Conservation (phyloP, 2,888 invertebrate species). For the Philhelius pedissequus region DNA sequence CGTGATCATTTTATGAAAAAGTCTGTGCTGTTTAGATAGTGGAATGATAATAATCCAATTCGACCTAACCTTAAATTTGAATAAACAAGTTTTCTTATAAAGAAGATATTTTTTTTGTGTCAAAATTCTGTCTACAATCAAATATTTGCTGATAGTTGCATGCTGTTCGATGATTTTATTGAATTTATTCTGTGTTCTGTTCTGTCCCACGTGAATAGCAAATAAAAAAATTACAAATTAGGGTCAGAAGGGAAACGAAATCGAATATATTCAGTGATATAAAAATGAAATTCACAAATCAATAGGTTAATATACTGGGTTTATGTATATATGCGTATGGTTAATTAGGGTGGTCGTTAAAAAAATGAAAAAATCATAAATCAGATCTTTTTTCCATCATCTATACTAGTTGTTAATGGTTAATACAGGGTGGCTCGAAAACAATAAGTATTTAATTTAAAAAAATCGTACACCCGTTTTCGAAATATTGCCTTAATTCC, state of each 20-base stretch:
- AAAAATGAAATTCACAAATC: not conserved
- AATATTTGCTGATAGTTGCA: conserved; percentile 55
- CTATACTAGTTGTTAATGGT: too few species aligned
- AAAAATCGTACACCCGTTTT: too few species aligned
- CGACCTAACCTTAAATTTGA: not conserved
- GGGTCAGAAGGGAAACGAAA: conserved; percentile 4
- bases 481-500: too few species aligned
- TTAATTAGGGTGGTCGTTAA: too few species aligned
- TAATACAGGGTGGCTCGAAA: too few species aligned
- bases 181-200: conserved; percentile 13
- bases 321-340: too few species aligned
- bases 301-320: too few species aligned
- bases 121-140: not conserved
- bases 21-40: not conserved
- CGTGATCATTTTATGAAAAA: not conserved
- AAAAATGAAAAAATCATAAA: too few species aligned
- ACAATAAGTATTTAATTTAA: too few species aligned
- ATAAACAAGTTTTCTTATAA: not conserved
- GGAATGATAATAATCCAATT: not conserved
- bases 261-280: not conserved
- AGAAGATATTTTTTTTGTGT: not conserved
- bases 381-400: too few species aligned
- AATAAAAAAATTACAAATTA: not conserved
- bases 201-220: conserved; percentile 5
- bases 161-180: conserved; percentile 53